Evolutionary conservation across 2,797 vertebrate species (phyloP).

Genomic region (Meriones psammophilus): DNA sequence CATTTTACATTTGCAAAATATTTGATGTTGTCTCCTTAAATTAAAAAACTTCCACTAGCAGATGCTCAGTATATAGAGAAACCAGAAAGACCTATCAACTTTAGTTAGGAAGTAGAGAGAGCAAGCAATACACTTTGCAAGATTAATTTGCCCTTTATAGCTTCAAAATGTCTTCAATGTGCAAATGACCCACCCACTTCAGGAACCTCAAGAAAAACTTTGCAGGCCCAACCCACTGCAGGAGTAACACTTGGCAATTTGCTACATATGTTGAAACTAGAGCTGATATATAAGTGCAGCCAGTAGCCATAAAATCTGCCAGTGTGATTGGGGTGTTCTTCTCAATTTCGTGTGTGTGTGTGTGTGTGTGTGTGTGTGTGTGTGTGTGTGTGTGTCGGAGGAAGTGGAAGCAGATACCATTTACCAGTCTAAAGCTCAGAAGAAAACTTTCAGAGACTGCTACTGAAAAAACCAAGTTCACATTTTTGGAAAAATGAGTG

Average conservation of each 20-base stretch:
- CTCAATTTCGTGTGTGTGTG: not conserved
- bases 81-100: slow-evolving; percentile 8
- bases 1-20: slow-evolving; percentile 19
- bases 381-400: not conserved
- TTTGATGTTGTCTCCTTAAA: slow-evolving; percentile 59
- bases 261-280: not conserved
- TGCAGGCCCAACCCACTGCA: not conserved
- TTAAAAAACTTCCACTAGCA: slow-evolving; percentile 1
- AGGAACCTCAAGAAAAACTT: not conserved
- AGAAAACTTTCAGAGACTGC: not conserved
- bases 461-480: slow-evolving; percentile 58
- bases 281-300: not conserved
- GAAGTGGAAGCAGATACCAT: not conserved
- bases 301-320: not conserved
- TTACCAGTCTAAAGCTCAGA: slow-evolving; percentile 18
- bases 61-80: slow-evolving; percentile 2
- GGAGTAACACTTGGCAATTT: not conserved
- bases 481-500: slow-evolving; percentile 27
- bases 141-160: slow-evolving; percentile 6
- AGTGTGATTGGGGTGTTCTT: not conserved
- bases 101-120: slow-evolving; percentile 5
- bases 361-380: no score
- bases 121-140: not conserved
- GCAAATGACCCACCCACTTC: not conserved
- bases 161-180: not conserved